phyloP scores from a whole-genome alignment of 2,113 vertebrate species.

The Sisor rabdophorus region DNA sequence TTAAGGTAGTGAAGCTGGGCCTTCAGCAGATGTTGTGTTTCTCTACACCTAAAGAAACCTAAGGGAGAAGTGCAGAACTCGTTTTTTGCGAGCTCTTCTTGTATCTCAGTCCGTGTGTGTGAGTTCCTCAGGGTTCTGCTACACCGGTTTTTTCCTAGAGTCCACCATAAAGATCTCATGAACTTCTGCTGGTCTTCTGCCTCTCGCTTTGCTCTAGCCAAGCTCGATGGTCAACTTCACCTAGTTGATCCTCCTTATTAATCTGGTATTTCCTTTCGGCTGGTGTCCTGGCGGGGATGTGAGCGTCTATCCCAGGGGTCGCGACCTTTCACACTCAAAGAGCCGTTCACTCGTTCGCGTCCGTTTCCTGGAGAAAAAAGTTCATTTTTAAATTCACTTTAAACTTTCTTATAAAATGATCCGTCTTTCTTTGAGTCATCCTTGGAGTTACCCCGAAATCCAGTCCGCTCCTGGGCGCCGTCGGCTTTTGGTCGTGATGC shows the following conservation, averaged over 20 bases:
- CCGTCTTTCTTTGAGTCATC: too few relatives aligned
- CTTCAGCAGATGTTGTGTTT: not conserved
- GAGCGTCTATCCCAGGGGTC: too few relatives aligned
- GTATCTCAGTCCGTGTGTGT: not conserved
- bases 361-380: too few relatives aligned
- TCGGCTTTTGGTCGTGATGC: too few relatives aligned
- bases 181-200: not conserved
- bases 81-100: not conserved
- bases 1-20: slow-evolving; percentile 71
- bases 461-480: too few relatives aligned
- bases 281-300: not conserved
- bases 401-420: too few relatives aligned
- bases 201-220: too few relatives aligned
- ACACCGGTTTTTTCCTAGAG: not conserved
- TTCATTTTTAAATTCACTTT: too few relatives aligned
- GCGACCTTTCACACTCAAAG: too few relatives aligned
- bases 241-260: too few relatives aligned
- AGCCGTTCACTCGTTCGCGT: too few relatives aligned
- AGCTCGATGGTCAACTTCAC: not conserved
- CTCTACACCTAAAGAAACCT: not conserved
- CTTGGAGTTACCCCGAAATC: too few relatives aligned
- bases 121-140: not conserved
- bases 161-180: not conserved
- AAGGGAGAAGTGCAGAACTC: not conserved
- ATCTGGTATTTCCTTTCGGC: not conserved